Evolutionary conservation across 1,140 invertebrate species (phyloP).

Genomic region (Paracyclopina nana): DNA sequence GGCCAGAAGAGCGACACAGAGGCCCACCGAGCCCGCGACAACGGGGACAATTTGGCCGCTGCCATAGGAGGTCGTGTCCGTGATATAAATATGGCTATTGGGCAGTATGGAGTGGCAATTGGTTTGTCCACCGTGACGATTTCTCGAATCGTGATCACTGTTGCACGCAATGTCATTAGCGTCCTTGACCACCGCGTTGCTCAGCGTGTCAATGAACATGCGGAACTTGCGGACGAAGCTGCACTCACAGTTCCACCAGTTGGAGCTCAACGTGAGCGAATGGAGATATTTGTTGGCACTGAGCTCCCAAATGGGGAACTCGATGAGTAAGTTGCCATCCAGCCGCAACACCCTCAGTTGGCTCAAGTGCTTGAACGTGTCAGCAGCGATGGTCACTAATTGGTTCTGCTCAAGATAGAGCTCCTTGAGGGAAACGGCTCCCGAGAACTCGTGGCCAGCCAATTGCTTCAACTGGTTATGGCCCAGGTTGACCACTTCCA

Average conservation of each 20-base stretch:
- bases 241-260: slow-evolving; percentile 31
- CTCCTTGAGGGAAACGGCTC: slow-evolving; percentile 52
- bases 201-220: slow-evolving; percentile 8
- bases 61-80: too few species aligned
- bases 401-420: slow-evolving; percentile 69
- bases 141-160: too few species aligned
- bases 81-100: too few species aligned
- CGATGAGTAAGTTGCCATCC: slow-evolving; percentile 61
- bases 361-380: slow-evolving; percentile 49
- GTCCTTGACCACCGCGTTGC: too few species aligned
- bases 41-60: too few species aligned
- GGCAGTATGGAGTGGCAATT: too few species aligned
- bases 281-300: slow-evolving; percentile 25
- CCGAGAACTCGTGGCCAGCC: slow-evolving; percentile 71
- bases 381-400: slow-evolving; percentile 52
- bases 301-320: slow-evolving; percentile 39
- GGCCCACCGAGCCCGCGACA: too few species aligned
- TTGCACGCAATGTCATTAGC: too few species aligned
- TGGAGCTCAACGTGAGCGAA: slow-evolving; percentile 25
- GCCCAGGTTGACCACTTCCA: slow-evolving; percentile 60
- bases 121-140: too few species aligned
- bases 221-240: slow-evolving; percentile 20
- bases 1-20: too few species aligned
- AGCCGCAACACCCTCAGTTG: slow-evolving; percentile 57
- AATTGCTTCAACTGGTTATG: slow-evolving; percentile 56